Base-by-base conservation (phyloP, 2,888 invertebrate species). In the Leucoma salicis region DNA sequence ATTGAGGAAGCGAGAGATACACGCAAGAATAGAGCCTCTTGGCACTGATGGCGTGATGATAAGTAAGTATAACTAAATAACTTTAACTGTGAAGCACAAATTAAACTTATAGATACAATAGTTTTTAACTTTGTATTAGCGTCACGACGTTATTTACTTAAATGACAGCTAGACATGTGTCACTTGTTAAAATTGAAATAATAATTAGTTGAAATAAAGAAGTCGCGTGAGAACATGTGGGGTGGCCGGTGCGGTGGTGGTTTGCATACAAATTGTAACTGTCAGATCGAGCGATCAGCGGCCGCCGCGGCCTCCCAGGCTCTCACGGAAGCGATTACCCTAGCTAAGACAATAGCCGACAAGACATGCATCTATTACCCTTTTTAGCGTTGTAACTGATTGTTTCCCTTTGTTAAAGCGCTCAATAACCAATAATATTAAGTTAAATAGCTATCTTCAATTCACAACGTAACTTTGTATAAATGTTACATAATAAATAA, bases 241-340 rank as follows among this genome's bases (percentile, higher is more conserved):
- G 86, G 87, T 84, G 87, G 84, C 64, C 78, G 50, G 40, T 48
- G 57, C 51, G 42, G 55, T 54, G 67, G 66, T 66, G 70, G 70
- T 62, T 66, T 69, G 82, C 78, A 82, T 83, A 83, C 82, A 80
- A 82, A 83, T 82, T 75, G 77, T 65, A 74, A 65, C 62, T 73
- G 79, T 79, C 76, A 73, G 77, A 77, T 72, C 69, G 70, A 58
- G 46, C 67, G 74, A 74, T 76, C 77, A 65, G 61, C 57, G 62
- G 55, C 49, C 67, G 67, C 62, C 36, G 43, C 52, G 50, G 52
- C 53, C 61, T 54, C 52, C 69, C 62, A 58, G 63, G 66, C 79
- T 87, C 88, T 86, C 87, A 88, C 85, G 88, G 88, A 88, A 89
- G 80, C 80, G 80, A 82, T 87, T 83, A 83, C 80, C 72, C 60